Evolutionary conservation across 2,888 invertebrate species (phyloP), one percentile per base, ranked within the genome.

Genomic region (Stenolophus ochropezus): DNA sequence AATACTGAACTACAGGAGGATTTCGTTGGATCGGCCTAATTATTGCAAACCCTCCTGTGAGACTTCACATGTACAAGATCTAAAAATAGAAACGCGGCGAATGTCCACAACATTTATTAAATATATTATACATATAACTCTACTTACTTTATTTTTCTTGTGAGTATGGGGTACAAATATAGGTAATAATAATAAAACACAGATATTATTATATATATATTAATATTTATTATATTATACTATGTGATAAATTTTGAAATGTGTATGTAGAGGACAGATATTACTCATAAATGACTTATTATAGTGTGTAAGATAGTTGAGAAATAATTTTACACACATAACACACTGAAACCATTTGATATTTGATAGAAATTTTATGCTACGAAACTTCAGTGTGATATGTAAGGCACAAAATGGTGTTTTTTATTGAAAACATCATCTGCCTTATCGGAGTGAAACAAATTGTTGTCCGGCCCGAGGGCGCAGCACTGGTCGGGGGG

Each of bases 331-430:
- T 58, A 77, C 65, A 75, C 23, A 77, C 73, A 80, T 80, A 80
- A 71, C 80, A 80, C 80, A 80, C 80, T 80, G 80, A 73, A 80
- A 73, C 21, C 21, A 80, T 61, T 56, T 23, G 47, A 76, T 76
- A 53, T 80, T 80, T 80, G 80, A 71, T 80, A 80, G 71, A 80
- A 80, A 80, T 80, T 80, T 80, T 80, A 80, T 69, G 80, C 69
- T 69, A 65, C 23, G 49, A 65, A 79, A 69, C 27, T 80, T 80
- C 80, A 80, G 80, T 80, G 80, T 80, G 80, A 20, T 80, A 71
- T 79, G 69, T 33, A 25, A 79, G 80, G 80, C 80, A 80, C 80
- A 58, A 42, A 80, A 80, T 80, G 80, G 80, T 73, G 80, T 80
- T 80, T 80, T 80, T 78, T 51, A 49, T 80, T 80, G 53, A 80